phyloP scores from a whole-genome alignment of 64 coral and sea anemone species.

The Trachythela sp. region DNA sequence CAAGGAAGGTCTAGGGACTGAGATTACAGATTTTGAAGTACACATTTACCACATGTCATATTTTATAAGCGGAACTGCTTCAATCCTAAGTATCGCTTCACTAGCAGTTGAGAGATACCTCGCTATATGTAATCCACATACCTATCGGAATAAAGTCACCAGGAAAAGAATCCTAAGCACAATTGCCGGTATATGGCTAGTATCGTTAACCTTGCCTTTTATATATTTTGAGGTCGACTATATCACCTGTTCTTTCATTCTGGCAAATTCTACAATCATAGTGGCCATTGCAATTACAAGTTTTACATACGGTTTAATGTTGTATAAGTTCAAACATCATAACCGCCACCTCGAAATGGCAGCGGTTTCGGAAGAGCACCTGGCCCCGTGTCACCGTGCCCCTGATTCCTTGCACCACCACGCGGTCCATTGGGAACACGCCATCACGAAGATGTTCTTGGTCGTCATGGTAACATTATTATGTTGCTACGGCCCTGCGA shows the following conservation, averaged over 20 bases:
- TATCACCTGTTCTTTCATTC: slow-evolving; percentile 57
- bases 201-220: slow-evolving; percentile 25
- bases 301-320: slow-evolving; percentile 46
- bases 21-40: neutral
- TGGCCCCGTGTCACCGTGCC: neutral
- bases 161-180: neutral
- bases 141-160: slow-evolving; percentile 52
- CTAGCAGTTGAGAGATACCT: slow-evolving; percentile 67
- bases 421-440: slow-evolving; percentile 40
- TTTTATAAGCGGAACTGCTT: slow-evolving; percentile 89
- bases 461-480: slow-evolving; percentile 56
- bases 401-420: neutral
- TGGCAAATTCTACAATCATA: slow-evolving; percentile 53
- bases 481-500: slow-evolving; percentile 46
- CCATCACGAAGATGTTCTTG: slow-evolving; percentile 51
- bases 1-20: slow-evolving; percentile 60
- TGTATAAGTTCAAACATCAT: slow-evolving; percentile 41
- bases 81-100: slow-evolving; percentile 69
- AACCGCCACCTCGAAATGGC: slow-evolving; percentile 34
- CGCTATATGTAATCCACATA: slow-evolving; percentile 43
- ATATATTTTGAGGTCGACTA: slow-evolving; percentile 46
- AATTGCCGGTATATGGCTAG: slow-evolving; percentile 35
- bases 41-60: slow-evolving; percentile 76
- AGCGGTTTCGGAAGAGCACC: neutral
- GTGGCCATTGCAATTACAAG: slow-evolving; percentile 20